Evolutionary conservation across 2,888 invertebrate species (phyloP), one percentile per base, ranked within the genome.

Genomic region (Chaitophorus viminalis): DNA sequence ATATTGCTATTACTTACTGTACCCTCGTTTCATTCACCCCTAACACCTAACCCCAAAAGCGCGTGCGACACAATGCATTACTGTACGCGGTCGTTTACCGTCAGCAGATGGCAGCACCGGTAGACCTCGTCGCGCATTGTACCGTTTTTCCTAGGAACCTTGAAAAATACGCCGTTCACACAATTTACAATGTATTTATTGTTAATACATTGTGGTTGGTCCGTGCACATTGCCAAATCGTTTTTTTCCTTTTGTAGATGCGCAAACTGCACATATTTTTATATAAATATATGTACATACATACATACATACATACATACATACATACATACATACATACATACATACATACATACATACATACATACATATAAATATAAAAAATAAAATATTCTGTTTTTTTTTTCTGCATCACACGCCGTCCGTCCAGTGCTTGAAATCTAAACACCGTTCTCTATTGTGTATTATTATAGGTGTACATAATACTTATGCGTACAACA

Each of bases 81-180:
- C 74, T n/a, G 17, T 18, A 1, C 4, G 25, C 36, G 25, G 1
- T 46, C 33, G 72, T 8, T 75, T 46, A 46, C 76, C 76, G 76
- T 76, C 76, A 84, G 84, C 76, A 84, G 84, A 84, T 84, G 31
- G 84, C 84, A 68, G 76, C 84, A 84, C 84, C 65, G 25, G 60
- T 83, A 39, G 65, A 75, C 75, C 65, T 17, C 25, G 29, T n/a
- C 60, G 14, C 11, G 46, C 31, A 54, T 31, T 52, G 31, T 82
- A 54, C 72, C 52, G 82, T 82, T 54, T 82, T 82, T 52, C 70
- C 5, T 21, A 4, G 46, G 74, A 82, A 82, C 82, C 82, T 82
- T 82, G 82, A 82, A 82, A 82, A 82, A 36, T 29, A 29, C 74
- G 9, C 33, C 2, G 82, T 72, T 81, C 82, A 25, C 77, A 60